A percentile compares a stretch with the other conserved stretches of the same genome.
These are phyloP conservation scores for Carpatolechia fugitivella DNA, from an alignment of 2,888 invertebrate species.

Conservation along the genomic window DNA sequence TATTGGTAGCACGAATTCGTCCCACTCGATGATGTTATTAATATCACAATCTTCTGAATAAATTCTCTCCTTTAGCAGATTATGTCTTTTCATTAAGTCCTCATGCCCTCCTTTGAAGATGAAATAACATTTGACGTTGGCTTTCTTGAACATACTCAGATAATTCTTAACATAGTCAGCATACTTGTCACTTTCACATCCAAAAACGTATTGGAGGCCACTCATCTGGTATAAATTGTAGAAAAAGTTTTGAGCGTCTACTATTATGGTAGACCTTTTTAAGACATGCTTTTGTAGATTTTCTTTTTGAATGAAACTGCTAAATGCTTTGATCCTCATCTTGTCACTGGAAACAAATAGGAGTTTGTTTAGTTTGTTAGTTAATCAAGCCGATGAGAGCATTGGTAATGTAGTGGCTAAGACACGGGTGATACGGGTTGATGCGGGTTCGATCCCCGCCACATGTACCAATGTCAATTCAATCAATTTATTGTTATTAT, in stretches of 20 bases:
- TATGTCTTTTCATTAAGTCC: neutral
- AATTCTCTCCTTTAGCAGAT: neutral
- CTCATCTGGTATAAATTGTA: slow-evolving; percentile 30
- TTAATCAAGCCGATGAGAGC: no score
- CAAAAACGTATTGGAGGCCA: slow-evolving; percentile 27
- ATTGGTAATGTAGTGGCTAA: no score
- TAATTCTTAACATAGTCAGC: slow-evolving; percentile 30
- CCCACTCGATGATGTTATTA: neutral
- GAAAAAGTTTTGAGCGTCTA: slow-evolving; percentile 43
- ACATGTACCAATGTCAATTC: no score
- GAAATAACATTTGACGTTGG: slow-evolving; percentile 40
- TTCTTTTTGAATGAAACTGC: neutral
- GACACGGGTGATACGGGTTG: no score
- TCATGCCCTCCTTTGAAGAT: slow-evolving; percentile 44
- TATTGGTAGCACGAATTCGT: slow-evolving; percentile 24
- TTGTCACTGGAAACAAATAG: slow-evolving; percentile 1
- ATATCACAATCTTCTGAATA: no score
- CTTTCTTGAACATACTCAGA: slow-evolving; percentile 34
- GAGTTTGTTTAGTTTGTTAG: no score
- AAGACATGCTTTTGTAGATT: slow-evolving; percentile 20
- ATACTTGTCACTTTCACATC: slow-evolving; percentile 39
- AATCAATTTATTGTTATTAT: no score
- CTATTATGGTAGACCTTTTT: slow-evolving; percentile 35
- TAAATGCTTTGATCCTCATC: slow-evolving; percentile 23
- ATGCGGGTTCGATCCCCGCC: no score